Evolutionary conservation across 2,888 invertebrate species (phyloP).

Genomic region (Sthenelais limicola): DNA sequence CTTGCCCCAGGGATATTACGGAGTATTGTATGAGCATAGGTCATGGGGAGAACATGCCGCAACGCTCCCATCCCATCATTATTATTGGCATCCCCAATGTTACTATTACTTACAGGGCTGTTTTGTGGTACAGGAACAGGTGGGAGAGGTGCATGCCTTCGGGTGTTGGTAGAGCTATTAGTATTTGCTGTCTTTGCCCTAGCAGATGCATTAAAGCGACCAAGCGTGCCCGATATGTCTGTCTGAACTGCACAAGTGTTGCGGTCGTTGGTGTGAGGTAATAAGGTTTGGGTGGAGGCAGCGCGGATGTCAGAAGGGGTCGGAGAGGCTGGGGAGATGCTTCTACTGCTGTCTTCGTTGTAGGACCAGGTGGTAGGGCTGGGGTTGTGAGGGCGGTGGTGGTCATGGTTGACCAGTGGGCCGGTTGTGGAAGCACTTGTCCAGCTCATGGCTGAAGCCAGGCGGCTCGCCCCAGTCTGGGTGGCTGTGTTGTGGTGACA

Average conservation of each 20-base stretch:
- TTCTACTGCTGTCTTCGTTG: background rate
- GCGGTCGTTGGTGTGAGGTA: too few species aligned
- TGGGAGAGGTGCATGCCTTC: conserved; percentile 6
- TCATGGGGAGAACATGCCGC: too few species aligned
- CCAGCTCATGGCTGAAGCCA: conserved; percentile 19
- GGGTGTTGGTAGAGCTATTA: background rate
- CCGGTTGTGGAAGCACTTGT: background rate
- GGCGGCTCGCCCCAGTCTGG: conserved; percentile 8
- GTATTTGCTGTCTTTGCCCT: background rate
- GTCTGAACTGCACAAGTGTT: conserved; percentile 9
- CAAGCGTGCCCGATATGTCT: conserved; percentile 4
- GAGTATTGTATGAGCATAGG: too few species aligned
- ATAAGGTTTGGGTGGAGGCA: background rate
- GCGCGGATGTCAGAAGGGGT: background rate
- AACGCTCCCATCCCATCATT: background rate
- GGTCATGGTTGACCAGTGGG: background rate
- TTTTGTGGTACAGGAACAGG: background rate
- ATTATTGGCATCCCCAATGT: background rate
- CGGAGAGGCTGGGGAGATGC: background rate
- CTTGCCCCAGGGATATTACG: background rate
- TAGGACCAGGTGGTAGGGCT: background rate
- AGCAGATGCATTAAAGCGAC: too few species aligned
- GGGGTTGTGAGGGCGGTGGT: background rate
- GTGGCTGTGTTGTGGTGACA: conserved; percentile 5
- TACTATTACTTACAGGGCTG: too few species aligned